Conservation (phyloP, 2,797 vertebrate genomes). For the Perodicticus potto region DNA sequence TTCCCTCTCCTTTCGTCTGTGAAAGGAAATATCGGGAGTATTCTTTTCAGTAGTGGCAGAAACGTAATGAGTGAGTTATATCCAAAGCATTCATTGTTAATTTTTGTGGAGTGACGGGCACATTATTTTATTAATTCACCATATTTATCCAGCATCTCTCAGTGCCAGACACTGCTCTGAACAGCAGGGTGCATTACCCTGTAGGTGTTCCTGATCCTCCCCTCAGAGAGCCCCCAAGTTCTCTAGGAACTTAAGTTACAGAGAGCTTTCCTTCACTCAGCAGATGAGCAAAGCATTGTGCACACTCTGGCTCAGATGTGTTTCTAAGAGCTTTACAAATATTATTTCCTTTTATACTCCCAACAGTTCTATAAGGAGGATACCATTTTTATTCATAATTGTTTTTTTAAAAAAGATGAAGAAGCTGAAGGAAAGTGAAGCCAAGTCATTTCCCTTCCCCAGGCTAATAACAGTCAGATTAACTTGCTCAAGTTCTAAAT, state of each 20-base stretch:
- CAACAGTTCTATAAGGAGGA: background rate
- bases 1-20: background rate
- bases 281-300: background rate
- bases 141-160: background rate
- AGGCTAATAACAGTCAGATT: background rate
- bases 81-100: background rate
- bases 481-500: background rate
- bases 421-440: background rate
- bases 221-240: background rate
- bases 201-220: background rate
- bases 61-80: background rate
- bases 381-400: background rate
- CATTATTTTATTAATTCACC: background rate
- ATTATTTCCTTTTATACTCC: background rate
- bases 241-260: too few relatives aligned
- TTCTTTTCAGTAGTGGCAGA: background rate
- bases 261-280: background rate
- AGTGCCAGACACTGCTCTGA: background rate
- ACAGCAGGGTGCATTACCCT: background rate
- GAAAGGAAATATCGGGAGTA: background rate
- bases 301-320: background rate
- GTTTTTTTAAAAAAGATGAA: background rate
- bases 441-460: background rate
- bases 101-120: background rate
- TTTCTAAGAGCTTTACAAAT: background rate